phyloP scores from a whole-genome alignment of 2,113 vertebrate genomes.

The Panthera tigris region DNA sequence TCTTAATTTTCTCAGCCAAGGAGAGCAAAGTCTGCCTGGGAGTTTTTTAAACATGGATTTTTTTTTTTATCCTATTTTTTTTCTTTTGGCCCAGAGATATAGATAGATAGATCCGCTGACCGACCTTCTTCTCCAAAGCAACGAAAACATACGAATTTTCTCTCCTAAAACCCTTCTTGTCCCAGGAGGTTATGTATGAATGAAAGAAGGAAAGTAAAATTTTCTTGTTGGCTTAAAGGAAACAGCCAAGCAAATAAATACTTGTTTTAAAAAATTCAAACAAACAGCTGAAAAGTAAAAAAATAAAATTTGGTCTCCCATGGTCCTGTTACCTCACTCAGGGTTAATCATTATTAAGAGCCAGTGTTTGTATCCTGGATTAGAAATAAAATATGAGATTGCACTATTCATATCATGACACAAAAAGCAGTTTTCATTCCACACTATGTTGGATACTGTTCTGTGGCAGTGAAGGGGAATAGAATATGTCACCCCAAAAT shows the following conservation, averaged over 20 bases:
- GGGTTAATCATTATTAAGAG: background rate
- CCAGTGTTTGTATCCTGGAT: background rate
- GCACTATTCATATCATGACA: background rate
- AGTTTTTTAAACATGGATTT: conserved; percentile 41
- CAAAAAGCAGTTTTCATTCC: background rate
- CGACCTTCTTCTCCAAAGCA: background rate
- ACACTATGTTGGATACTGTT: background rate
- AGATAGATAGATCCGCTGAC: background rate
- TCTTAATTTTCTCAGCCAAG: conserved; percentile 65
- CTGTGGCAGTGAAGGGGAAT: background rate
- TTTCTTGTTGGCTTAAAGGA: conserved; percentile 27
- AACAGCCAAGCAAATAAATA: conserved; percentile 7
- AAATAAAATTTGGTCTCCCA: background rate
- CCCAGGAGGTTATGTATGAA: background rate
- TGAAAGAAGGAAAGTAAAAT: conserved; percentile 16
- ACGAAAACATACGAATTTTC: background rate
- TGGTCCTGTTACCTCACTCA: background rate
- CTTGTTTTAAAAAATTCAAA: conserved; percentile 33
- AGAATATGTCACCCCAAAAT: background rate
- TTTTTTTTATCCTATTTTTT: background rate
- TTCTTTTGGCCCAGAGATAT: background rate
- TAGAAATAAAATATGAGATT: conserved; percentile 4
- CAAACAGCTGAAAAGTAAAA: background rate
- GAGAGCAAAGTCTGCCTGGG: conserved; percentile 14
- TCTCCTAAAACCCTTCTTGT: background rate